Conservation (phyloP, 2,113 vertebrate genomes). For the Plectropomus leopardus region DNA sequence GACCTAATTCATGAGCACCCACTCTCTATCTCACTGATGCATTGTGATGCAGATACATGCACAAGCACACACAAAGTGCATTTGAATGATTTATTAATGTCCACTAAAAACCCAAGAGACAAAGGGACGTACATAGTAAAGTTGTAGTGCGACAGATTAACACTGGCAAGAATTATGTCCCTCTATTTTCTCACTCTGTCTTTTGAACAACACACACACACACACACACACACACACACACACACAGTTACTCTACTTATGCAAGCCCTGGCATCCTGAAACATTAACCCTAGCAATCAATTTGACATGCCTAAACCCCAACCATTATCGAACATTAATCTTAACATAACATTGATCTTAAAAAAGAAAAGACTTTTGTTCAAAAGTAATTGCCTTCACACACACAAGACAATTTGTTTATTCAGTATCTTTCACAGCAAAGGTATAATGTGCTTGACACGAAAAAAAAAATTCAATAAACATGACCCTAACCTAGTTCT, state of each 20-base stretch:
- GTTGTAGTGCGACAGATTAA: constrained; percentile 11
- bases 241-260: background rate
- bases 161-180: background rate
- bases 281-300: background rate
- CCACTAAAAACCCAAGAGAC: constrained; percentile 13
- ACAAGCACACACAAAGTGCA: background rate
- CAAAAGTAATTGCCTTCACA: background rate
- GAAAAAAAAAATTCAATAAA: background rate
- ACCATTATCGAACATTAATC: background rate
- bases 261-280: background rate
- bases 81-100: constrained; percentile 40
- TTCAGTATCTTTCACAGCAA: background rate
- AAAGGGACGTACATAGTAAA: constrained; percentile 15
- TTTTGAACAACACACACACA: background rate
- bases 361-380: background rate
- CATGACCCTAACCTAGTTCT: background rate
- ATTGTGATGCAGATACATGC: constrained; percentile 18
- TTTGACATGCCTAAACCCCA: background rate
- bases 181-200: background rate
- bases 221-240: background rate
- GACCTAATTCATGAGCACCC: constrained; percentile 53
- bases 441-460: background rate
- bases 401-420: background rate
- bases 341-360: background rate
- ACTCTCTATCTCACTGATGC: constrained; percentile 14